Conservation (phyloP, 1,140 invertebrate genomes). For the Maniola jurtina region DNA sequence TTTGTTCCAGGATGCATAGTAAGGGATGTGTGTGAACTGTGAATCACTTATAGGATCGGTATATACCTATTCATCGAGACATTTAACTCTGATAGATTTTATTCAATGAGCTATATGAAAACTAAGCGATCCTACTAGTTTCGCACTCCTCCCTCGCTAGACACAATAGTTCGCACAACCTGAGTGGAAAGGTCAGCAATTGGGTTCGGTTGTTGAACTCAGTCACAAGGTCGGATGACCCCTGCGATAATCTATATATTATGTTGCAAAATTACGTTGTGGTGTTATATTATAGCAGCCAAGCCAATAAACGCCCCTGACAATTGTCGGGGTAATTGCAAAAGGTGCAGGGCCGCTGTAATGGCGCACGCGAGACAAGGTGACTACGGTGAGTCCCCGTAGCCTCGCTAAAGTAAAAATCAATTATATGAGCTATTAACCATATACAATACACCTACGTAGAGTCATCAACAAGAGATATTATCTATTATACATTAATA, state of each 20-base stretch:
- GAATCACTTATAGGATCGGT: no score
- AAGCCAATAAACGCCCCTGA: slow-evolving; percentile 51
- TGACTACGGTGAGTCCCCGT: slow-evolving; percentile 63
- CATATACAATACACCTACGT: slow-evolving; percentile 14
- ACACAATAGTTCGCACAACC: no score
- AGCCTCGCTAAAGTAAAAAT: slow-evolving; percentile 37
- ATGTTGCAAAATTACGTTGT: slow-evolving; percentile 28
- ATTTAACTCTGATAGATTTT: no score
- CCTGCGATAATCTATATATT: background rate
- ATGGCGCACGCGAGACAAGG: slow-evolving; percentile 54
- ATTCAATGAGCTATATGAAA: no score
- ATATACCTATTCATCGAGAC: no score
- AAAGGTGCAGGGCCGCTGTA: slow-evolving; percentile 60
- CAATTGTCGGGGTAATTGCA: slow-evolving; percentile 56
- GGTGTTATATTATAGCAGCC: slow-evolving; percentile 47
- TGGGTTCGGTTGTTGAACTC: no score
- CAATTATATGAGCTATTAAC: slow-evolving; percentile 13
- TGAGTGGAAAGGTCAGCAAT: no score
- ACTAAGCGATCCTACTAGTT: no score
- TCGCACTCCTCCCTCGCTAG: no score
- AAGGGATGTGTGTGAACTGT: no score
- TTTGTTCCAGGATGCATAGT: no score
- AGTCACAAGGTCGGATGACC: background rate
- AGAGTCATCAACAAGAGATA: slow-evolving; percentile 11
- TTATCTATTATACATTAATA: no score